Conservation (phyloP, 2,113 vertebrate species). For the Pseudonaja textilis region DNA sequence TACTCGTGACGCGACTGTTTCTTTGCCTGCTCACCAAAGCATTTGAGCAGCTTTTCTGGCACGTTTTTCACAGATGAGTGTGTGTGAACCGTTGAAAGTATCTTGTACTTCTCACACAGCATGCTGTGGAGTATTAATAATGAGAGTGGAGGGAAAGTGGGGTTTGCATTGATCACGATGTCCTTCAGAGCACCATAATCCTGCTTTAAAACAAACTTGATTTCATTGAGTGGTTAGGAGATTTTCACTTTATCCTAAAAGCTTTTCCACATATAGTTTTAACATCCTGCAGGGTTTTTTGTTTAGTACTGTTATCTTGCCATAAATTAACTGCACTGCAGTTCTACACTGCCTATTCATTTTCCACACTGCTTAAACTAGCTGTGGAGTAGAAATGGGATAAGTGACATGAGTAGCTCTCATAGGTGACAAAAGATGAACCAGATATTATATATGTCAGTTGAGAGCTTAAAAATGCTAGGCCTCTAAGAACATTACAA, state of each 20-base stretch:
- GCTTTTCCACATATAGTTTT: neutral
- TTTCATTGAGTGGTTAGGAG: neutral
- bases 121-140: conserved; percentile 88
- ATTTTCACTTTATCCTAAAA: no score
- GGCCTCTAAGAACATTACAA: neutral
- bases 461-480: neutral
- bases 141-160: conserved; percentile 82
- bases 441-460: neutral
- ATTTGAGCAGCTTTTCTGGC: conserved; percentile 81
- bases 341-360: neutral
- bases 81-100: conserved; percentile 89
- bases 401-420: neutral
- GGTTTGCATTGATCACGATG: conserved; percentile 93
- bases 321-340: neutral
- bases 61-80: conserved; percentile 84
- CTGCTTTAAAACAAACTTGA: conserved; percentile 60
- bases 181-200: conserved; percentile 88
- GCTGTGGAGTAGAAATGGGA: neutral
- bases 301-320: neutral
- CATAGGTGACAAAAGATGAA: neutral
- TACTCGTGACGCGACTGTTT: conserved; percentile 82
- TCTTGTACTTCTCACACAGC: conserved; percentile 83
- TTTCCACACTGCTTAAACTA: neutral
- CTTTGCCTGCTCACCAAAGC: conserved; percentile 83
- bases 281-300: neutral